These are phyloP conservation scores for Sphecodes monilicornis DNA, from an alignment of 2,888 invertebrate species.

Conservation along the genomic window DNA sequence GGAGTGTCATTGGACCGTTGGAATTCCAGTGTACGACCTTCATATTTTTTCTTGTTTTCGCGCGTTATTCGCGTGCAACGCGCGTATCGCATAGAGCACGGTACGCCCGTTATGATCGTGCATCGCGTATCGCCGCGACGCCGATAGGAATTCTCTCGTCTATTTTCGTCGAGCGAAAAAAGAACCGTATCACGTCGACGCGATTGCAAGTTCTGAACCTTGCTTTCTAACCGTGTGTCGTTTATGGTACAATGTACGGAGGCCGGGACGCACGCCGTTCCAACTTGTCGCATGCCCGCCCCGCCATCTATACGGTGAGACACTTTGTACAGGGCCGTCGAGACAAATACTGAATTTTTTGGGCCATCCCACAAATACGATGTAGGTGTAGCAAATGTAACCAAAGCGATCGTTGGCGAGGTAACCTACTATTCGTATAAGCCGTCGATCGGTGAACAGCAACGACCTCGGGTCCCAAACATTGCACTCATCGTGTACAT, in stretches of 20 bases:
- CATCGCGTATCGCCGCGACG: conserved; percentile 41
- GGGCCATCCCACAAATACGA: too few species aligned
- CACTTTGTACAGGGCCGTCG: not conserved
- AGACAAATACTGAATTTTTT: too few species aligned
- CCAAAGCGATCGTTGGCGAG: too few species aligned
- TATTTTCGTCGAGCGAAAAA: conserved; percentile 44
- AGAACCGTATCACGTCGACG: conserved; percentile 25
- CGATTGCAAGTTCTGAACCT: conserved; percentile 27
- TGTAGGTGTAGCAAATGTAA: too few species aligned
- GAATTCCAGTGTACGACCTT: conserved; percentile 70
- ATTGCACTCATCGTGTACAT: too few species aligned
- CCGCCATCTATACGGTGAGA: not conserved
- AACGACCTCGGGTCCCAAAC: too few species aligned
- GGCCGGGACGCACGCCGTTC: not conserved
- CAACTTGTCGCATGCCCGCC: not conserved
- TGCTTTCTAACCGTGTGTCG: conserved; percentile 9
- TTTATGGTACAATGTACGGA: conserved; percentile 19
- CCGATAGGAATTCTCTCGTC: conserved; percentile 35
- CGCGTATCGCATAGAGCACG: conserved; percentile 59
- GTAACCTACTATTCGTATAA: too few species aligned
- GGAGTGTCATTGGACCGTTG: conserved; percentile 69
- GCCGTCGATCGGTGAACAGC: too few species aligned
- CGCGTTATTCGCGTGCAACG: conserved; percentile 58
- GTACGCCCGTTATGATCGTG: conserved; percentile 56
- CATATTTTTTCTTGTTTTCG: conserved; percentile 58